Evolutionary conservation across 2,113 vertebrate genomes (phyloP).

Genomic region (Pipra filicauda): DNA sequence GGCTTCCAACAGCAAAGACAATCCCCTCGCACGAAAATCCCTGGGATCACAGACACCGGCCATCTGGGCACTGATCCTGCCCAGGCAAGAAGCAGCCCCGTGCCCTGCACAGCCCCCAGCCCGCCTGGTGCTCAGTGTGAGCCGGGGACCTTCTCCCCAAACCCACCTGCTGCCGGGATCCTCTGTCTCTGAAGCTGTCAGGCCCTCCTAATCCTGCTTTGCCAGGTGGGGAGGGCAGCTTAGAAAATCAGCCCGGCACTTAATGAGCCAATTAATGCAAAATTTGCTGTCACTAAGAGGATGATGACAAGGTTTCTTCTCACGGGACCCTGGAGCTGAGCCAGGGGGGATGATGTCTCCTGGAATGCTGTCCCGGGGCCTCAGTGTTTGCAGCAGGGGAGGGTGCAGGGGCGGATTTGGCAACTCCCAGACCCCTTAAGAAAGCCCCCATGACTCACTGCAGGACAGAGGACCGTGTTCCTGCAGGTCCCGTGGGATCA

Average conservation of each 20-base stretch:
- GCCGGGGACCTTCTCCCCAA: rapidly evolving
- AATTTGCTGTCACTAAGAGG: conserved; percentile 29
- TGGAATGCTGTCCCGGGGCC: rapidly evolving
- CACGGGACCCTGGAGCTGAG: background rate
- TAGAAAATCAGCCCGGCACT: background rate
- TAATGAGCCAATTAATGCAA: conserved; percentile 3
- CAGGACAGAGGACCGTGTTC: background rate
- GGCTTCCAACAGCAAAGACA: background rate
- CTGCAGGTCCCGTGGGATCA: background rate
- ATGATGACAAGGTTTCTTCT: conserved; percentile 41
- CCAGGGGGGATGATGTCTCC: background rate
- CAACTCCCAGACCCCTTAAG: background rate
- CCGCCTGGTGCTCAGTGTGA: rapidly evolving
- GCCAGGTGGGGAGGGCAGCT: background rate
- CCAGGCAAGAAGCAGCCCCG: rapidly evolving
- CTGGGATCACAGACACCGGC: rapidly evolving
- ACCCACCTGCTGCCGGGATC: background rate
- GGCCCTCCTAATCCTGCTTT: background rate
- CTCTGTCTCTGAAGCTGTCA: rapidly evolving
- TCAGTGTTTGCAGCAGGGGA: background rate
- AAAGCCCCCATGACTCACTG: rapidly evolving
- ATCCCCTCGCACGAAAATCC: background rate
- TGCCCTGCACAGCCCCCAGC: background rate
- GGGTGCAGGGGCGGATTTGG: background rate
- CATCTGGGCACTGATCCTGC: background rate